Conservation (phyloP, 2,113 vertebrate species). For the Fregetta grallaria region DNA sequence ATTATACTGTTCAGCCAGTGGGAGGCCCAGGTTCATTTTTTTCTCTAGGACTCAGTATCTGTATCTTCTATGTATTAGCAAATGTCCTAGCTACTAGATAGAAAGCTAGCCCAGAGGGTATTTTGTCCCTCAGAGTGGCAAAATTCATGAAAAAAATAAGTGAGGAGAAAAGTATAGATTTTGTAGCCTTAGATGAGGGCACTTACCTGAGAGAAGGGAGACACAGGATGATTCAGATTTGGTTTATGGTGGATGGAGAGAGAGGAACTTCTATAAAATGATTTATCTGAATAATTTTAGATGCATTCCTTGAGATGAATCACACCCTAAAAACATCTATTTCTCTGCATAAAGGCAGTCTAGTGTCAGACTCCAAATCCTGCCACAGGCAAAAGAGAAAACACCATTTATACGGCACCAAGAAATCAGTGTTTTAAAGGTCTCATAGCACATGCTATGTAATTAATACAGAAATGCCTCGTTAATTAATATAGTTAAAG, state of each 20-base stretch:
- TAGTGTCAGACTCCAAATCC: background rate
- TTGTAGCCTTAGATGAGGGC: background rate
- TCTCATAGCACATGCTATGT: background rate
- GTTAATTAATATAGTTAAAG: background rate
- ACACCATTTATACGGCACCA: background rate
- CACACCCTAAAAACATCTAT: background rate
- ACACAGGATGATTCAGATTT: background rate
- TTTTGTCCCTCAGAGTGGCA: background rate
- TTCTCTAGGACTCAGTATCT: background rate
- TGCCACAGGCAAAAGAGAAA: background rate
- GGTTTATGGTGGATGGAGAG: background rate
- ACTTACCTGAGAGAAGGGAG: background rate
- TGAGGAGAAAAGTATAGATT: background rate
- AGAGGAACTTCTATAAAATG: background rate
- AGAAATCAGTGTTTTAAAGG: background rate
- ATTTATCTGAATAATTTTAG: slow-evolving; percentile 37
- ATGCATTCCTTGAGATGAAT: background rate
- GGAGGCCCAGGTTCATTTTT: background rate
- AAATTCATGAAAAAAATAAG: background rate
- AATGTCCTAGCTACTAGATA: background rate
- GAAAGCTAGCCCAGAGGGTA: background rate
- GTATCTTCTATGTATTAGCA: background rate
- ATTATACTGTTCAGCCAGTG: background rate
- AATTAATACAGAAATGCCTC: background rate
- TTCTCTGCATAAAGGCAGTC: background rate